Evolutionary conservation across 2,888 invertebrate genomes (phyloP), one percentile per base, ranked within the genome.

Genomic region (Sarcophaga caerulescens): DNA sequence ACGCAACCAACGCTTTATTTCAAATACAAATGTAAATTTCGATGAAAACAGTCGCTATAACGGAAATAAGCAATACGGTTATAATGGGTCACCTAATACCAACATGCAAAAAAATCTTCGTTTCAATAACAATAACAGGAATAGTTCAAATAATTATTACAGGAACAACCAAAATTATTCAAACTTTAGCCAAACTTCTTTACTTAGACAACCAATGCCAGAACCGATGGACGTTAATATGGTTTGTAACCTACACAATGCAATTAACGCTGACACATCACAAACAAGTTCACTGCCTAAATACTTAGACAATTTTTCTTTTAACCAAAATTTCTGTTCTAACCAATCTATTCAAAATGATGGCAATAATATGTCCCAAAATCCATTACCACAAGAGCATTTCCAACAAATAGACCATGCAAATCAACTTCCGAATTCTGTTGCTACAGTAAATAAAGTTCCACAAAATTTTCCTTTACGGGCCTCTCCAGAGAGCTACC

Each of bases 151-250:
- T 35, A 35, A 35, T 35, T 35, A 35, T 35, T 35, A 35, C 35
- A 35, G 35, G 6, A 6, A 35, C 35, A 35, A 35, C 35, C 8
- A 35, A 35, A 35, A 35, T 35, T 35, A 35, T 35, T 35, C 35
- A 35, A 35, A 35, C 35, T 35, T 35, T 35, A 8, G 6, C 1
- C 35, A 35, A 8, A 35, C 6, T 6, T 8, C 35, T 35, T 35
- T 35, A 35, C 0, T 35, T 6, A 8, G 10, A n/a, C 71, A 75
- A 75, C n/a, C 12, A 35, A 14, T 6, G 4, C 8, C 65, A 23
- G 75, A 47, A 52, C 65, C 75, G 6, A 65, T 65, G 76, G 76
- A 76, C 44, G 60, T 76, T 4, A 57, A 76, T 68, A 59, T 68
- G 44, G 21, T 76, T 44, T 59, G 17, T 11, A 76, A 73, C 45